phyloP scores from a whole-genome alignment of 1,140 invertebrate genomes.

The Cydia splendana region DNA sequence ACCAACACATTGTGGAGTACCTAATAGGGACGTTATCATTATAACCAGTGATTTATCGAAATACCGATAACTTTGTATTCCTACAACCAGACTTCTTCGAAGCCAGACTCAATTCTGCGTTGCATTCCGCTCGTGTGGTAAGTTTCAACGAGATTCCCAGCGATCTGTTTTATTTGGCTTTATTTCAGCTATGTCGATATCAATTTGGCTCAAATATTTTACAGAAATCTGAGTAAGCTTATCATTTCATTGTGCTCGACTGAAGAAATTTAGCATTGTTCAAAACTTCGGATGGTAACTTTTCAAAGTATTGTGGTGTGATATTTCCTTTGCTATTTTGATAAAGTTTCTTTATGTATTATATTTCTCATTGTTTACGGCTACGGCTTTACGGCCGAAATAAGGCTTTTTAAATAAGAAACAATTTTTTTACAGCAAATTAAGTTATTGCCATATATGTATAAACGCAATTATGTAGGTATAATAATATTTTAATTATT shows the following conservation, averaged over 20 bases:
- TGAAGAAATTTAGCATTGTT: conserved; percentile 23
- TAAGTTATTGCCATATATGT: not conserved
- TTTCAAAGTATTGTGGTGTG: conserved; percentile 23
- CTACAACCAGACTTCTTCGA: conserved; percentile 1
- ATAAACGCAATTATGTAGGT: too few relatives aligned
- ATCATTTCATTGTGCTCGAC: conserved; percentile 15
- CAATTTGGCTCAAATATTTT: conserved; percentile 21
- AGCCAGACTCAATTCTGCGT: not conserved
- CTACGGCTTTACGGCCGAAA: too few relatives aligned
- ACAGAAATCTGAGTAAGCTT: not conserved
- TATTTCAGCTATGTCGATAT: conserved; percentile 16
- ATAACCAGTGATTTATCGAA: not conserved
- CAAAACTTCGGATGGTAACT: conserved; percentile 4
- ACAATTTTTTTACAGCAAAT: not conserved
- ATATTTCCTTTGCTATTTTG: conserved; percentile 14
- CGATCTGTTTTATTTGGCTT: conserved; percentile 27
- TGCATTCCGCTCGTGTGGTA: conserved; percentile 16
- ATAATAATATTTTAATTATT: too few relatives aligned
- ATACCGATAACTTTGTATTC: not conserved
- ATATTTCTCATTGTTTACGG: not conserved
- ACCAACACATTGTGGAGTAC: too few relatives aligned
- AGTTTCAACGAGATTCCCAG: not conserved
- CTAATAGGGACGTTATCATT: too few relatives aligned
- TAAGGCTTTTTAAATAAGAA: not conserved
- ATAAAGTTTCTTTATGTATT: not conserved